phyloP scores from a whole-genome alignment of 2,113 vertebrate genomes.

The Rhinoptilus africanus region DNA sequence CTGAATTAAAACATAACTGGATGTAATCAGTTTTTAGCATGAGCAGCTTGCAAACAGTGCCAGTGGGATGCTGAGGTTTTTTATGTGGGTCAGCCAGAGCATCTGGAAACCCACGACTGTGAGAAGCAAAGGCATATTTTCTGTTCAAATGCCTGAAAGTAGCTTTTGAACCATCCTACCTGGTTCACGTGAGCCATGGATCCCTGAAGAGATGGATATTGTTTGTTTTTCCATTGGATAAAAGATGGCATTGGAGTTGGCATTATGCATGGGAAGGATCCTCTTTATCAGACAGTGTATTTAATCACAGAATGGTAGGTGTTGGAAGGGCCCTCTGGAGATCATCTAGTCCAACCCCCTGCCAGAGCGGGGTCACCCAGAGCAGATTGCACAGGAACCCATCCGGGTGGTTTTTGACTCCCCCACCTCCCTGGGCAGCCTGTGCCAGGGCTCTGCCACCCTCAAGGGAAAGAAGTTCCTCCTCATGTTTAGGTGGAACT shows the following conservation, averaged over 20 bases:
- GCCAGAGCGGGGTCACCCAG: too few species aligned
- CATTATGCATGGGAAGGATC: background rate
- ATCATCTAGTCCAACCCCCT: too few species aligned
- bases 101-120: background rate
- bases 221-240: background rate
- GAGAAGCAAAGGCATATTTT: background rate
- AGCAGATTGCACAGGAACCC: too few species aligned
- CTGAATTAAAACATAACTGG: constrained; percentile 2
- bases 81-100: background rate
- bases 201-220: background rate
- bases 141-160: background rate
- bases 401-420: too few species aligned
- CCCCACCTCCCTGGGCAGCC: too few species aligned
- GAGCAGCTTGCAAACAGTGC: constrained; percentile 3
- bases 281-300: background rate
- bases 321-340: too few species aligned
- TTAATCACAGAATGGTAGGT: background rate
- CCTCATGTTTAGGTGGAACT: too few species aligned
- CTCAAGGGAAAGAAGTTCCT: too few species aligned
- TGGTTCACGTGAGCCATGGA: background rate
- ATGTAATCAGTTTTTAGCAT: background rate
- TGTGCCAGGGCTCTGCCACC: too few species aligned
- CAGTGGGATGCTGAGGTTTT: background rate
- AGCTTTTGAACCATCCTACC: background rate
- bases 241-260: background rate